Evolutionary conservation across 2,888 invertebrate genomes (phyloP), one percentile per base, ranked within the genome.

Genomic region (Philereme vetulata): DNA sequence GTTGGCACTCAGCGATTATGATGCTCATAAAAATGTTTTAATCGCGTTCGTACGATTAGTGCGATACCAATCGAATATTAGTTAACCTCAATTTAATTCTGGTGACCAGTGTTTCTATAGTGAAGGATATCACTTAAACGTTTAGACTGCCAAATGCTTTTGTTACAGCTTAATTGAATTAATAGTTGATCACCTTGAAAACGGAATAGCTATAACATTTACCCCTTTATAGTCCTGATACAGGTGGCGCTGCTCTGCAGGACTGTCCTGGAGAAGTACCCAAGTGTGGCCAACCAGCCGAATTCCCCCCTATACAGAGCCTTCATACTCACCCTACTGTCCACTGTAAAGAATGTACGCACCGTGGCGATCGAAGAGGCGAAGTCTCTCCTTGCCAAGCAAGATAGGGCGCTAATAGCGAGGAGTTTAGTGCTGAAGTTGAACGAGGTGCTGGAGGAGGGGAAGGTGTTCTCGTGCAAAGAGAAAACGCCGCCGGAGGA

Each of bases 221-320:
- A 88, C 88, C 84, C 85, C 86, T 87, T 88, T 90, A 86, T 86
- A 93, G 92, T 93, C 88, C 85, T 86, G 79, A 82, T 93, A 87
- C 94, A 95, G 85, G 93, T 97, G 68, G 95, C 96, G 87, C 90
- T 95, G 72, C 92, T 97, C 72, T 95, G 96, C 77, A 95, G 96
- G 82, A 93, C 93, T 64, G 90, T 97, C 44, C 86, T 97, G 50
- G 92, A 94, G 62, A 94, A 95, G 69, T 96, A 96, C 88, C 92
- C 93, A 8, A 93, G 93, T 70, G 94, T 94, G 80, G 85, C 96
- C 67, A 94, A 93, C 69, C 95, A 95, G 11, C 93, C 93, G 70
- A 84, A 94, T 11, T 94, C 93, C 3, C 95, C 96, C 0, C 84
- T 97, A 50, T 95, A 95, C 77, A 94, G 94, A 72, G 96, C 96